Base-by-base conservation (phyloP, 2,888 invertebrate genomes). In the Tenthredo mesomela region DNA sequence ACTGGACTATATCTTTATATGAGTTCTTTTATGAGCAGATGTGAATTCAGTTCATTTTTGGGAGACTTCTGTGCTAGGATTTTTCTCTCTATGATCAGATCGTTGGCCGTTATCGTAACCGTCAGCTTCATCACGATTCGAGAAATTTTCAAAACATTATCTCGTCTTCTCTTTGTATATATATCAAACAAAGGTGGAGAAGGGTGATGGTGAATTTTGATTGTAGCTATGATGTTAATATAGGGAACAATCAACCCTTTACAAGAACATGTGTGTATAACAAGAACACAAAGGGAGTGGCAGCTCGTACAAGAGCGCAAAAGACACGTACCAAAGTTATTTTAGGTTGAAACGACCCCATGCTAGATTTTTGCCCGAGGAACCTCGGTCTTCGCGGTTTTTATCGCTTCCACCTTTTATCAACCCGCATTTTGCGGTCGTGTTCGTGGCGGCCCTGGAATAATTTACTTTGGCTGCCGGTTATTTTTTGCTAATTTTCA, bases 401-500 rank as follows among this genome's bases (percentile, higher is more conserved):
- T 78, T 78, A 29, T 78, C 33, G 25, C 33, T 3, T 78, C 54
- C 58, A 78, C 78, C 54, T 78, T 78, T 78, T 78, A 78, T 58
- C 78, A 78, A 78, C 78, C 78, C 78, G 78, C 78, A 78, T 78
- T 50, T 78, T 33, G 78, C 50, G 78, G 54, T 58, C 58, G 58
- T 78, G 50, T 25, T 58, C 10, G 78, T 54, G 75, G 43, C 37
- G 40, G 47, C 75, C 75, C 33, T n/a, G 54, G 54, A 54, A 78
- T 78, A 78, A 78, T 78, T 78, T 78, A 78, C 78, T 78, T 33
- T 21, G 78, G 40, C 43, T 61, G 82, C 65, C 40, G 61, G 37
- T 82, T 82, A 82, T 65, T 82, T 82, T 82, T 82, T 82, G 82
- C 65, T 82, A 82, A 82, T 82, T 82, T 82, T 82, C 65, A 61